Evolutionary conservation across 2,888 invertebrate species (phyloP), one percentile per base, ranked within the genome.

Genomic region (Calephelis perditalis): DNA sequence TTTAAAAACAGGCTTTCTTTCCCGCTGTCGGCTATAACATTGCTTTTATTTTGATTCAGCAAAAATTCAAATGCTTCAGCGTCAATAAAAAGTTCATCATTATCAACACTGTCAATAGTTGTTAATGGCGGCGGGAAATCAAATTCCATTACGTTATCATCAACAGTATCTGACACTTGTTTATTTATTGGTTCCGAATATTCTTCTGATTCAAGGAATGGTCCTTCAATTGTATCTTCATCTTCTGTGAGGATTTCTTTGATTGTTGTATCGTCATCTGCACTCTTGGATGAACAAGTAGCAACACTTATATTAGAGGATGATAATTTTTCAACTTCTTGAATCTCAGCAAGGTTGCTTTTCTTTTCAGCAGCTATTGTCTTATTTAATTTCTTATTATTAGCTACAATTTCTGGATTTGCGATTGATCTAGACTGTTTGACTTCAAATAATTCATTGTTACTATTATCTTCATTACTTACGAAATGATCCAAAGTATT

Each of bases 1-100:
- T 90, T 90, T 6, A 90, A 70, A 65, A 90, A 90, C 56, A 90
- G 73, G 64, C 90, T 90, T 73, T 90, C 90, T 77, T 88, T 90
- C 5, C 89, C 90, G 66, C 84, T 86, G 47, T 90, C 86, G 4
- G 74, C 69, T 43, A 86, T 81, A 7, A 80, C 72, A 69, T 82
- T 83, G 54, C 72, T 73, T 67, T 82, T 76, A 67, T 89, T 89
- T 68, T 90, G 82, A 69, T 88, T 90, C 35, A 90, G 68, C 8
- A 90, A 74, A 64, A 86, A 89, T 64, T 90, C 87, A 63, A 82
- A 90, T 43, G 88, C 82, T 71, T 87, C 86, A 12, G 89, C 90
- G 63, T 90, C 89, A 59, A 90, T 90, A 64, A 90, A 90, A 61
- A 90, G 66, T 73, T 90, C 89, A 15, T 75, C 83, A 62, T 71